phyloP scores from a whole-genome alignment of 1,140 invertebrate genomes.

The Schlechtendalia chinensis region DNA sequence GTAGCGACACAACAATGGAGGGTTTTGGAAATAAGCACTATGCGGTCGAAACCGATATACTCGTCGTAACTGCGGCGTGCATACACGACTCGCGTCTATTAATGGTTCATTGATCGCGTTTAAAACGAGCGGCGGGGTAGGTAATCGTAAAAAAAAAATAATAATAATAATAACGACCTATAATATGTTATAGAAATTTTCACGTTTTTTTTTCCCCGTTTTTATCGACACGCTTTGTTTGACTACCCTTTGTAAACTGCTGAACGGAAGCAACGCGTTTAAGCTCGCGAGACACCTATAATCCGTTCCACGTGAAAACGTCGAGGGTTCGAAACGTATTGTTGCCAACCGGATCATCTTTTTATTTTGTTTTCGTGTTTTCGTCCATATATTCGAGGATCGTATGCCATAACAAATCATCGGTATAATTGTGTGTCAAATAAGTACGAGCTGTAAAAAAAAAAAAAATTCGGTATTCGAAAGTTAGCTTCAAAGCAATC shows the following conservation, averaged over 20 bases:
- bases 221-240: conserved; percentile 41
- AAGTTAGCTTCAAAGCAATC: no score
- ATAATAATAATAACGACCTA: background rate
- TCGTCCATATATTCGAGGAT: background rate
- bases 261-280: conserved; percentile 35
- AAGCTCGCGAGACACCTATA: conserved; percentile 29
- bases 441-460: no score
- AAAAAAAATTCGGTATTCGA: no score
- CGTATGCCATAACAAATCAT: background rate
- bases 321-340: conserved; percentile 21
- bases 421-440: no score
- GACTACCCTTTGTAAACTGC: conserved; percentile 17
- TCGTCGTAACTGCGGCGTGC: background rate
- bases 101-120: conserved; percentile 39
- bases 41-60: conserved; percentile 36
- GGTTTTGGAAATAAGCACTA: conserved; percentile 29
- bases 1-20: conserved; percentile 31
- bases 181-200: conserved; percentile 26
- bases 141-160: background rate
- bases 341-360: conserved; percentile 15
- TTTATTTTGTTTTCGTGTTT: background rate
- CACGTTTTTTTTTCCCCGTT: conserved; percentile 14
- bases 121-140: background rate
- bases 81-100: conserved; percentile 2
- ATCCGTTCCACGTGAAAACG: conserved; percentile 31